Conservation (phyloP, 2,113 vertebrate species). For the Aphyosemion australe region DNA sequence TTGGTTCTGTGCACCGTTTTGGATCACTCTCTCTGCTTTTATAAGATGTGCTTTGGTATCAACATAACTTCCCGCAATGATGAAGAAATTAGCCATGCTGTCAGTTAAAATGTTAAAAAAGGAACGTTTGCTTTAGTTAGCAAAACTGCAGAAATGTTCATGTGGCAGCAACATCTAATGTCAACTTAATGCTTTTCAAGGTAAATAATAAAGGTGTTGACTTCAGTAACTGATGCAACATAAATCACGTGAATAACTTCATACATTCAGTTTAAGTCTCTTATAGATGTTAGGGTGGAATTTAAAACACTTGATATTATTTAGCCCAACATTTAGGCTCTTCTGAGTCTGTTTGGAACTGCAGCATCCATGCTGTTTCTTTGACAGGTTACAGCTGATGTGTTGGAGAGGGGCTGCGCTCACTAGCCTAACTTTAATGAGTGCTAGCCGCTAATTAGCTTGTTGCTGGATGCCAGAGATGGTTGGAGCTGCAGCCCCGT, state of each 20-base stretch:
- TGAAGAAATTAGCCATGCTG: too few relatives aligned
- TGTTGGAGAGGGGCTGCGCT: slow-evolving; percentile 46
- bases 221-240: slow-evolving; percentile 22
- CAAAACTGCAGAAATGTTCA: not conserved
- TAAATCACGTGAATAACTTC: slow-evolving; percentile 17
- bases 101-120: not conserved
- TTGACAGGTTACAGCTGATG: slow-evolving; percentile 68
- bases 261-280: slow-evolving; percentile 3
- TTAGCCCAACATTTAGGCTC: slow-evolving; percentile 46
- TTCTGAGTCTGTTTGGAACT: slow-evolving; percentile 44
- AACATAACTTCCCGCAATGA: not conserved
- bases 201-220: not conserved
- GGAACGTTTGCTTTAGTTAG: not conserved
- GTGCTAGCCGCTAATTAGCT: slow-evolving; percentile 73
- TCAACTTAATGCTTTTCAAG: too few relatives aligned
- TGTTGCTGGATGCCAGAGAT: slow-evolving; percentile 65
- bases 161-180: too few relatives aligned
- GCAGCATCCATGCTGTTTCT: slow-evolving; percentile 47
- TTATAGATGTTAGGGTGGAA: slow-evolving; percentile 34
- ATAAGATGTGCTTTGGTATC: not conserved
- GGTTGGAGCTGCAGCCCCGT: slow-evolving; percentile 62
- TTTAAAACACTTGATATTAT: slow-evolving; percentile 30
- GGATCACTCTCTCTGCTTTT: slow-evolving; percentile 7
- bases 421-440: slow-evolving; percentile 67
- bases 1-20: not conserved